Evolutionary conservation across 2,797 vertebrate genomes (phyloP), one percentile per base, ranked within the genome.

Genomic region (Hoplostethus atlanticus): DNA sequence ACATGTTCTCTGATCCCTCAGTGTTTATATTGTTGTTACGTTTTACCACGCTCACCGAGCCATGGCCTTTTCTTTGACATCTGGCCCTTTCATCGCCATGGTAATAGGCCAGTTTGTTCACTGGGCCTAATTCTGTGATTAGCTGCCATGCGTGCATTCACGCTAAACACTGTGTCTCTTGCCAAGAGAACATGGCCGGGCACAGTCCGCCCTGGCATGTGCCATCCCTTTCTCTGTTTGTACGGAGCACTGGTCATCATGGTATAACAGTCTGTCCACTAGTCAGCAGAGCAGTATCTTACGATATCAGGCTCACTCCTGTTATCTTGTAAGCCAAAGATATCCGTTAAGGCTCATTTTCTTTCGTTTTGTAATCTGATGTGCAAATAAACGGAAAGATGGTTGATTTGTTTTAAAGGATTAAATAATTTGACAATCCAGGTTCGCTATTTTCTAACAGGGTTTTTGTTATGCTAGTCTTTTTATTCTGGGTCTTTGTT

Each of bases 51-150:
- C 16, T 95, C 94, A 93, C 83, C 0, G 94, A 96, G 89, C 93
- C 95, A 51, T 71, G 96, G 85, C 66, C 91, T 95, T 93, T 84
- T 95, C 94, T 84, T 95, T 95, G 92, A 87, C 93, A 13, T 91
- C 90, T 71, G 91, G 95, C 53, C 84, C 95, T 16, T 94, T 94
- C 85, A 95, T 96, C 83, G 93, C 95, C 70, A 96, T 95, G 94
- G 95, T 96, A 94, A 91, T 47, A 15, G 67, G 47, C 21, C 25
- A 31, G 64, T 47, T 55, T 67, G 21, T 48, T 30, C 48, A 13
- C 9, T 38, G 5, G 46, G 47, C 54, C 13, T 64, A 56, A 76
- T 71, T 64, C 64, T 63, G 75, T 62, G 44, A 72, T 61, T 63
- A 71, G 36, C 78, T 71, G 56, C 36, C 71, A 53, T 73, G 65